phyloP scores from a whole-genome alignment of 2,797 vertebrate species.

The Taeniopygia guttata region DNA sequence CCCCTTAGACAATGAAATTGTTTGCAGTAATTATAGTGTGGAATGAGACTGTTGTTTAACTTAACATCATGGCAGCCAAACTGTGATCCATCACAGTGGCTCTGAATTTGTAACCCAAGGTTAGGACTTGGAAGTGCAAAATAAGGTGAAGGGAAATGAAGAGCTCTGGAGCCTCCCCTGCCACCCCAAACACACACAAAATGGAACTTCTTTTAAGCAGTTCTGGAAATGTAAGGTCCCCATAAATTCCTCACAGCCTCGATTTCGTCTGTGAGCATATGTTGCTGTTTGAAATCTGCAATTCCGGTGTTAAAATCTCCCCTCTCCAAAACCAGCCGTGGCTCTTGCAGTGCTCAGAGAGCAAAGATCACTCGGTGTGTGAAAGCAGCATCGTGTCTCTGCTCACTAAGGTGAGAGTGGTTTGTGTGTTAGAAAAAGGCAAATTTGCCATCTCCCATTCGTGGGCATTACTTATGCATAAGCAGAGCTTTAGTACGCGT shows the following conservation, averaged over 20 bases:
- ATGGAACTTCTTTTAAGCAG: neutral
- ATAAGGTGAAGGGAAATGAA: neutral
- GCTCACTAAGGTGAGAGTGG: neutral
- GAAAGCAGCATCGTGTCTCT: neutral
- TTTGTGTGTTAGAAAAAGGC: neutral
- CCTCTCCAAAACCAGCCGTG: neutral
- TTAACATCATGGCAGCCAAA: neutral
- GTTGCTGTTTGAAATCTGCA: neutral
- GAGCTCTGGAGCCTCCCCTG: neutral
- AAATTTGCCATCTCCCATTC: neutral
- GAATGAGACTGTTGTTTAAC: constrained; percentile 17
- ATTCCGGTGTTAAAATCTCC: constrained; percentile 12
- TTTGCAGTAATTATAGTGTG: neutral
- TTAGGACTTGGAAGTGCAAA: neutral
- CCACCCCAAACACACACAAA: neutral
- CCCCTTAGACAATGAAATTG: neutral
- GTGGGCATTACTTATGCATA: neutral
- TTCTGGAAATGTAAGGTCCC: neutral
- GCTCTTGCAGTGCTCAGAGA: neutral
- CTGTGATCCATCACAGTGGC: neutral
- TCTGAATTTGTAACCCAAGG: neutral
- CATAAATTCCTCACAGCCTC: neutral
- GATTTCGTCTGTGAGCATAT: neutral
- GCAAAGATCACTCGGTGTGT: neutral
- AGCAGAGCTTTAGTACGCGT: neutral